Percentiles rank a stretch among this genome's conserved stretches.
These are phyloP conservation scores for Brienomyrus brachyistius DNA, from an alignment of 2,113 vertebrate genomes.

Conservation along the genomic window DNA sequence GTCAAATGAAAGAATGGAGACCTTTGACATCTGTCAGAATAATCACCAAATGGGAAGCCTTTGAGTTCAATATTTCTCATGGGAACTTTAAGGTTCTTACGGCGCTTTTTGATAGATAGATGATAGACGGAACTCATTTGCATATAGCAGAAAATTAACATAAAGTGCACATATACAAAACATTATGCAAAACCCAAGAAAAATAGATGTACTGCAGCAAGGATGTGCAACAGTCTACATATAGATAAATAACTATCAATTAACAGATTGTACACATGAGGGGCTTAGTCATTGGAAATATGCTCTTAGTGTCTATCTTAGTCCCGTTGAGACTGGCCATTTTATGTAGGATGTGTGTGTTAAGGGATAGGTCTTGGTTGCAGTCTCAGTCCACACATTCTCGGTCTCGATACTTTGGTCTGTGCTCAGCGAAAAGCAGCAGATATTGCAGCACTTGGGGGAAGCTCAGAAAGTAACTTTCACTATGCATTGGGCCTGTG, in stretches of 20 bases:
- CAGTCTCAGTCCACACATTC: neutral
- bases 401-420: neutral
- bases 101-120: neutral
- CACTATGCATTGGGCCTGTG: neutral
- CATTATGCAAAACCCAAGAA: neutral
- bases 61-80: neutral
- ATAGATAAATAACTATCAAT: neutral
- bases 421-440: neutral
- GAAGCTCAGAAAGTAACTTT: neutral
- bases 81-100: neutral
- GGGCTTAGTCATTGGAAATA: neutral
- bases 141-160: neutral
- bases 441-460: neutral
- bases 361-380: neutral
- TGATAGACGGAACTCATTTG: neutral
- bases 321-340: neutral
- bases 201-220: neutral
- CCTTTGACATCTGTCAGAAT: neutral
- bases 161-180: neutral
- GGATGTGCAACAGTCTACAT: neutral
- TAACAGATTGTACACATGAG: neutral
- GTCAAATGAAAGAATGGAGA: neutral
- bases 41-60: neutral
- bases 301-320: neutral
- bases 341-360: neutral